These are phyloP conservation scores for Poliocrania exsul DNA, from an alignment of 2,797 vertebrate genomes.

Conservation along the genomic window DNA sequence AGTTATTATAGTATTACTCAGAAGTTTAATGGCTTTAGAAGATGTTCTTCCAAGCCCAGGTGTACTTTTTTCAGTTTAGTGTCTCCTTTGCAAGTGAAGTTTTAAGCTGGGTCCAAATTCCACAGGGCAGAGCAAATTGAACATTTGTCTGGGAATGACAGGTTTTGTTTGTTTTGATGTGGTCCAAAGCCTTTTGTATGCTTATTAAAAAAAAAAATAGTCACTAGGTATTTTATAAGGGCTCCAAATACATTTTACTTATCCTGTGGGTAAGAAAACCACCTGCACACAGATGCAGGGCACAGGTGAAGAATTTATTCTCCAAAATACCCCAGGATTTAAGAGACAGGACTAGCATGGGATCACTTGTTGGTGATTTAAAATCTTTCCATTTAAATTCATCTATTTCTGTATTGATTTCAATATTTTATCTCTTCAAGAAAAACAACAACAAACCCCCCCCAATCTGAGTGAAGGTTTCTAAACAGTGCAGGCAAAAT, in stretches of 20 bases:
- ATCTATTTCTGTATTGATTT: not conserved
- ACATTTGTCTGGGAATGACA: conserved; percentile 35
- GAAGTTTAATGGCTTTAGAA: conserved; percentile 51
- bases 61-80: conserved; percentile 40
- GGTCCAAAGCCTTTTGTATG: conserved; percentile 16
- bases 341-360: not conserved
- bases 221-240: not conserved
- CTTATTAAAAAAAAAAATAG: conserved; percentile 20
- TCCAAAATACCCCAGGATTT: not conserved
- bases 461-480: not conserved
- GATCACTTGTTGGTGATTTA: not conserved
- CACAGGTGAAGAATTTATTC: not conserved
- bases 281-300: not conserved
- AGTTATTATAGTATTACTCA: conserved; percentile 50
- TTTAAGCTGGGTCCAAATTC: conserved; percentile 23
- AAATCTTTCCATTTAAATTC: not conserved
- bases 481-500: not conserved
- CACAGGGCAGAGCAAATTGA: conserved; percentile 1
- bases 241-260: not conserved
- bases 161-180: conserved; percentile 37
- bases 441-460: fast-evolving
- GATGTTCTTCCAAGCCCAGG: conserved; percentile 44
- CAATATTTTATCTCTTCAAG: not conserved
- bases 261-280: not conserved
- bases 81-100: not conserved